Percentiles rank a stretch among this genome's conserved stretches.
Conservation (phyloP, 2,797 vertebrate species). For the Loriculus beryllinus region DNA sequence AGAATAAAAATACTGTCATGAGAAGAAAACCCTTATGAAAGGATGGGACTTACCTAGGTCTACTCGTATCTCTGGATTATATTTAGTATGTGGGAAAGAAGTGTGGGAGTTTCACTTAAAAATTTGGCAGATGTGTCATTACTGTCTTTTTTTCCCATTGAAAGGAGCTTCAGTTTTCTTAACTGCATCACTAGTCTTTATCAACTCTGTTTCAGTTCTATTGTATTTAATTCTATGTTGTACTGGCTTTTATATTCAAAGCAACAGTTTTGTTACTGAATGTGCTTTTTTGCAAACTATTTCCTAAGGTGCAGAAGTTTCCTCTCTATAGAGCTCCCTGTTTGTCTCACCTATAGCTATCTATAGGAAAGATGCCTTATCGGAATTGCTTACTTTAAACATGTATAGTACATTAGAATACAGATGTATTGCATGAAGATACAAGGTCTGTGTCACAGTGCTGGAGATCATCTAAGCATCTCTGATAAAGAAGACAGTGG, state of each 20-base stretch:
- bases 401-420: not conserved
- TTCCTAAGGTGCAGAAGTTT: not conserved
- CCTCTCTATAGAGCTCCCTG: not conserved
- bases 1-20: not conserved
- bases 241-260: not conserved
- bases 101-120: not conserved
- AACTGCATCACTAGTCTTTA: not conserved
- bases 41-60: not conserved
- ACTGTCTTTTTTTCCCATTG: not conserved
- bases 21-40: not conserved
- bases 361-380: not conserved
- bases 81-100: not conserved
- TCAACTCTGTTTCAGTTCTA: not conserved
- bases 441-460: not conserved
- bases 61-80: not conserved
- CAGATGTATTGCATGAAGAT: rapidly evolving
- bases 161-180: not conserved
- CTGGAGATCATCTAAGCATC: not conserved
- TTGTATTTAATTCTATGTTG: not conserved
- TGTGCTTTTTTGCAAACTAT: not conserved
- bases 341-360: not conserved
- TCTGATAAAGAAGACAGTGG: not conserved
- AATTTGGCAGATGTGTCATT: not conserved
- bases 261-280: not conserved
- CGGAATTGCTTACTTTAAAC: not conserved